Percentiles rank a stretch among this genome's conserved stretches.
These are phyloP conservation scores for Manacus vitellinus DNA, from an alignment of 2,113 vertebrate genomes.

Conservation along the genomic window DNA sequence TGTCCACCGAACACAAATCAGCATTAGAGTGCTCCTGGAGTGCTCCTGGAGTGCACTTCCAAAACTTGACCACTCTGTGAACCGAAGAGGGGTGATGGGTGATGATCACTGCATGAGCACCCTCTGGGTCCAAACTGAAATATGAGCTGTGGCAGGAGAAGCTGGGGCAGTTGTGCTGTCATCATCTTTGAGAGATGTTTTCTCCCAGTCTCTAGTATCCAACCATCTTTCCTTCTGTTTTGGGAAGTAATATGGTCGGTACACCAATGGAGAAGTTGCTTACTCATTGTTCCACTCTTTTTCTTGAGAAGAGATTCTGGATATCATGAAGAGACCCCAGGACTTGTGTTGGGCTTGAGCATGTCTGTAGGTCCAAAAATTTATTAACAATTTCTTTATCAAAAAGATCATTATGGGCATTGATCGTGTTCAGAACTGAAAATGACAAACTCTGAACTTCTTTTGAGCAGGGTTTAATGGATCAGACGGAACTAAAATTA, in stretches of 20 bases:
- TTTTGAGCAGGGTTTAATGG: neutral
- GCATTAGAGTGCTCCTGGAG: neutral
- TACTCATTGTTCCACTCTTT: neutral
- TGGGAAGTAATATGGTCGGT: neutral
- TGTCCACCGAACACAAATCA: fast-evolving
- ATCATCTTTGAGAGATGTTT: neutral
- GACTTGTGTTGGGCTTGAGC: neutral
- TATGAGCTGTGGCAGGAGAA: neutral
- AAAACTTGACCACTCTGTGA: neutral
- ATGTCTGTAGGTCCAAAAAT: neutral
- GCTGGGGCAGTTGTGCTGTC: neutral
- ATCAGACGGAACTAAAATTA: neutral
- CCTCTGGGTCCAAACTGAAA: neutral
- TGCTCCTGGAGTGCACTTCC: fast-evolving
- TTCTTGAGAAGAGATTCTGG: neutral
- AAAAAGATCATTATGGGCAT: neutral
- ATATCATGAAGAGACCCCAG: fast-evolving
- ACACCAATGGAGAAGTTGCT: neutral
- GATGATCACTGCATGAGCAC: neutral
- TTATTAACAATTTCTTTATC: neutral
- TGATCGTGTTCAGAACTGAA: neutral
- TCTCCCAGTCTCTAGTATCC: neutral
- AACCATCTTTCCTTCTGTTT: neutral
- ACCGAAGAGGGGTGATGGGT: neutral
- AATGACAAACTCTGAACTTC: neutral